A percentile compares a stretch with the other conserved stretches of the same genome.
These are phyloP conservation scores for Leptinotarsa haldemani DNA, from an alignment of 2,888 invertebrate genomes.

Conservation along the genomic window DNA sequence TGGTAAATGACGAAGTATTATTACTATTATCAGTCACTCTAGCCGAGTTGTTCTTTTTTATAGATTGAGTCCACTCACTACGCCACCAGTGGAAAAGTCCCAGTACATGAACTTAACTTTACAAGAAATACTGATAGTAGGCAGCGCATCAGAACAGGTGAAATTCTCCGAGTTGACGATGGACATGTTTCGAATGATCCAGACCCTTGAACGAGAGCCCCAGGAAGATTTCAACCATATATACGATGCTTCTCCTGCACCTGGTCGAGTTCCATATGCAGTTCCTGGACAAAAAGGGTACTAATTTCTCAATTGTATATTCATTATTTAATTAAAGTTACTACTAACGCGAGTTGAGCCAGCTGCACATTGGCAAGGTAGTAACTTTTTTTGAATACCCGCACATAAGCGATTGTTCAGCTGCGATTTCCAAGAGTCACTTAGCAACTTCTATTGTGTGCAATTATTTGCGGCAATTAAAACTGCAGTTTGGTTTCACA, in stretches of 20 bases:
- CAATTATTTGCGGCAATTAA: too few relatives aligned
- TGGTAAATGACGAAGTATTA: too few relatives aligned
- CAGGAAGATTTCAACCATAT: slow-evolving; percentile 83
- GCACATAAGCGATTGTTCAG: too few relatives aligned
- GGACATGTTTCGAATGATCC: slow-evolving; percentile 98
- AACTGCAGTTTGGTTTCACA: too few relatives aligned
- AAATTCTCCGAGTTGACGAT: slow-evolving; percentile 96
- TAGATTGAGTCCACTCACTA: slow-evolving; percentile 84
- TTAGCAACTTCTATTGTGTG: too few relatives aligned
- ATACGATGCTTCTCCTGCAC: slow-evolving; percentile 78
- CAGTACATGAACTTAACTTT: slow-evolving; percentile 87
- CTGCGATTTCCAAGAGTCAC: too few relatives aligned
- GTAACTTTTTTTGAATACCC: too few relatives aligned
- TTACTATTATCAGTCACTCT: not conserved
- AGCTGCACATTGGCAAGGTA: too few relatives aligned
- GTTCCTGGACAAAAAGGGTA: slow-evolving; percentile 64
- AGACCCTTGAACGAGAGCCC: slow-evolving; percentile 93
- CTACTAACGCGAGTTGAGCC: too few relatives aligned
- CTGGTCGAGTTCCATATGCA: slow-evolving; percentile 72
- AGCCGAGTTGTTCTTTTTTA: slow-evolving; percentile 42
- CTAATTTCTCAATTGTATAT: slow-evolving; percentile 21
- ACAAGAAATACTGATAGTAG: slow-evolving; percentile 94
- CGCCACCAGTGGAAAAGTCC: slow-evolving; percentile 89
- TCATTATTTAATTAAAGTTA: not conserved
- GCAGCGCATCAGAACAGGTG: slow-evolving; percentile 93